Conservation (phyloP, 2,113 vertebrate species). For the Caranx melampygus region DNA sequence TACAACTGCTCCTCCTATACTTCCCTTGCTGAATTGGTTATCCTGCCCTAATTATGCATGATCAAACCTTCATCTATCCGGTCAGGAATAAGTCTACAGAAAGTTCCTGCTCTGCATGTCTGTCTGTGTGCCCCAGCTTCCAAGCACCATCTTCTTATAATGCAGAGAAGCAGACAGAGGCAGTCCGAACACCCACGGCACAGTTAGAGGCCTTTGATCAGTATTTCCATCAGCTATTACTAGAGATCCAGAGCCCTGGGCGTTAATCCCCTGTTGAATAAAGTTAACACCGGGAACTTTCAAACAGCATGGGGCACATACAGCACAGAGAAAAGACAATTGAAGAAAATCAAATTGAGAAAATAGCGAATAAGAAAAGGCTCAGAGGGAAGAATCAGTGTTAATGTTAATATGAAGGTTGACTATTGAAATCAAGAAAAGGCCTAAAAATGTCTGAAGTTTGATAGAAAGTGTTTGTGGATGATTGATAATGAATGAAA, state of each 20-base stretch:
- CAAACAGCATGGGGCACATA: constrained; percentile 49
- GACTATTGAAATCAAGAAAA: neutral
- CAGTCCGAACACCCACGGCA: constrained; percentile 73
- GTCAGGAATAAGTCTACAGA: constrained; percentile 40
- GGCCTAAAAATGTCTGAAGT: neutral
- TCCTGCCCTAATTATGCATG: constrained; percentile 53
- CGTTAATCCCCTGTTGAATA: constrained; percentile 79
- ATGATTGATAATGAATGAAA: neutral
- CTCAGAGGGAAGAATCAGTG: neutral
- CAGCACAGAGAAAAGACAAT: constrained; percentile 38
- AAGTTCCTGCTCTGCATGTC: constrained; percentile 41
- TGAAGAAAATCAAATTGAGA: constrained; percentile 10
- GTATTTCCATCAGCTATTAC: constrained; percentile 78
- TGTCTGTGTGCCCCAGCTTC: constrained; percentile 48
- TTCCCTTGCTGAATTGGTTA: constrained; percentile 35
- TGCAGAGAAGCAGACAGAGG: constrained; percentile 73
- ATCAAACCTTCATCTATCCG: constrained; percentile 67
- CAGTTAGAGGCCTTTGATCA: constrained; percentile 81
- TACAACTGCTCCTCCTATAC: constrained; percentile 23
- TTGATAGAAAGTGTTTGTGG: no score
- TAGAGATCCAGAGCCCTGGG: constrained; percentile 72
- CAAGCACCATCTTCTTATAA: constrained; percentile 63
- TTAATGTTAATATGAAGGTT: neutral
- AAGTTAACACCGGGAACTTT: constrained; percentile 69
- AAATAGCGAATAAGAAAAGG: constrained; percentile 4